A percentile compares a stretch with the other conserved stretches of the same genome.
Conservation (phyloP, 2,888 invertebrate genomes). For the Plagodis pulveraria region DNA sequence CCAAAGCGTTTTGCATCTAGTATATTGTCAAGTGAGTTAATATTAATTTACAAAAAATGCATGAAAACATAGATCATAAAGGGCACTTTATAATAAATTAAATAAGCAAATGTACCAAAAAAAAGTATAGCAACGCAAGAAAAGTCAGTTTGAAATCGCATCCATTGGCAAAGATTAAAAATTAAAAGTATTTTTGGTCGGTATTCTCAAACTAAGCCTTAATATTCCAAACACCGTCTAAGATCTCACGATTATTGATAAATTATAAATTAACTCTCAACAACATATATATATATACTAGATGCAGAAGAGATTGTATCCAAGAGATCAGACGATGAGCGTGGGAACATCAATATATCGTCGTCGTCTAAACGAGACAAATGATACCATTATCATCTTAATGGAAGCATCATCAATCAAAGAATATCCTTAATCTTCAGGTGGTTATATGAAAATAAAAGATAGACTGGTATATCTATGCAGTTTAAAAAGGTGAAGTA, state of each 20-base stretch:
- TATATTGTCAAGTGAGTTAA: too few species aligned
- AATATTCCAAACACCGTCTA: not conserved
- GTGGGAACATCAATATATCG: constrained; percentile 23
- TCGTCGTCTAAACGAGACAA: constrained; percentile 21
- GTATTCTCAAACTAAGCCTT: too few species aligned
- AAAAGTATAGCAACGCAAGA: too few species aligned
- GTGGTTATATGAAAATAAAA: constrained; percentile 5
- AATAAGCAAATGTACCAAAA: too few species aligned
- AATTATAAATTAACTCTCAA: not conserved
- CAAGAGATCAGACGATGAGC: not conserved
- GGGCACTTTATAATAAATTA: too few species aligned
- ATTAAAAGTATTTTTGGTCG: too few species aligned
- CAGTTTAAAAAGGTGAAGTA: not conserved
- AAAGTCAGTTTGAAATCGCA: too few species aligned
- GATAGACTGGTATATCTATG: not conserved
- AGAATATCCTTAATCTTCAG: constrained; percentile 8
- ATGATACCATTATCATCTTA: constrained; percentile 11
- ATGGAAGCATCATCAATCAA: constrained; percentile 20
- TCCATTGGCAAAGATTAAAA: too few species aligned
- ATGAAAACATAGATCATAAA: too few species aligned
- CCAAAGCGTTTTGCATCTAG: too few species aligned
- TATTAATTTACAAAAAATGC: too few species aligned
- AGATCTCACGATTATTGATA: not conserved
- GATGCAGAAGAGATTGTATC: constrained; percentile 1
- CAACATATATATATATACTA: not conserved